Evolutionary conservation across 2,888 invertebrate species (phyloP), one percentile per base, ranked within the genome.

Genomic region (Eutolmus rufibarbis): DNA sequence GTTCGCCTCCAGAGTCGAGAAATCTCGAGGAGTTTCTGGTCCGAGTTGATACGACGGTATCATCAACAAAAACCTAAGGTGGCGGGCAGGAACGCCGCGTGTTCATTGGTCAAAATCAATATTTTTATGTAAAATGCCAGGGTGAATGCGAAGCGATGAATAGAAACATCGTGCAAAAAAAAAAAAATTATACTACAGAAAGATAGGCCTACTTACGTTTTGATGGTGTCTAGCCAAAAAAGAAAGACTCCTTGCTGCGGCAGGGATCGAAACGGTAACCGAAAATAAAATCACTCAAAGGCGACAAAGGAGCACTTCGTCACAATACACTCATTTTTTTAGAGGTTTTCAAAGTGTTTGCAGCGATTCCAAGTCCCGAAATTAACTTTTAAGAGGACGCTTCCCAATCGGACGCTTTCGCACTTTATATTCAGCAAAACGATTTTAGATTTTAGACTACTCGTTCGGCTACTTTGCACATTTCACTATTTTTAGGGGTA

Each of bases 291-390:
- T 57, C 79, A 57, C 82, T 76, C 57, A 66, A 66, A 66, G 66
- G 82, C 37, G 28, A 37, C 34, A 46, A 46, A 46, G 40, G 37
- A 37, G 37, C 82, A 82, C 34, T 82, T 82, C 66, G 82, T 82
- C 82, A 82, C 82, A 82, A 82, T n/a, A 2, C 66, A 82, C 82
- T 34, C 82, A 82, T 82, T 82, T 82, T 82, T 14, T 31, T 57
- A 16, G 66, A 37, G 37, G 82, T 56, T 82, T 7, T 66, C 34
- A 37, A 82, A 82, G 46, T 82, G 76, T n/a, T 40, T 23, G 51
- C 51, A 28, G 51, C 46, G 19, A 79, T 79, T 31, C 56, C 19
- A 31, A 46, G 79, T 79, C 51, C 79, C 79, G 46, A 46, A 79
- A 79, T 66, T 12, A 28, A 66, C 23, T 46, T 40, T 5, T 14